Base-by-base conservation (phyloP, 2,888 invertebrate species). In the Eueremaeus valkanovi region DNA sequence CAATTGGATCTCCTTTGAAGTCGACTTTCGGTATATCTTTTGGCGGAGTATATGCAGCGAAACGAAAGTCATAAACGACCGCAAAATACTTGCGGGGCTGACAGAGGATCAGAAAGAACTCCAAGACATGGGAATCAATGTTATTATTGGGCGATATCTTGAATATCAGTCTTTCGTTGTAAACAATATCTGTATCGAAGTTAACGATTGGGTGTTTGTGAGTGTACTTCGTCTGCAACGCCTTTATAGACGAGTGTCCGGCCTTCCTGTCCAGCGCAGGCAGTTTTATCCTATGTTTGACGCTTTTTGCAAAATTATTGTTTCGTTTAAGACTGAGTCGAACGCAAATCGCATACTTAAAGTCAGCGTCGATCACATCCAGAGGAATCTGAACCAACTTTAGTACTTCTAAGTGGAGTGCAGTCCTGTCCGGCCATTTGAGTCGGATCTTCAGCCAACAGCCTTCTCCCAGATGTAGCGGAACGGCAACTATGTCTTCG, bases 361-460 rank as follows among this genome's bases (percentile, higher is more conserved):
- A 73, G 21, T 24, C 61, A 18, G 6, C 16, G 31, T 51, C 61
- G 18, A 55, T 33, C 24, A 55, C 29, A 31, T 58, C 55, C 0
- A 42, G 8, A 2, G 73, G 73, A 13, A 73, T 58, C 3, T 33
- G 21, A 33, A 73, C 24, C 16, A 73, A n/a, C 36, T 58, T 51
- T 13, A 73, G 31, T 18, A 73, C 27, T 40, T 73, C 73, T 9
- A 73, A 21, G 73, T 58, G 55, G 16, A 73, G 31, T 0, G 21
- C 1, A 29, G 29, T 73, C 55, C 73, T 51, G 51, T 73, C 73
- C 21, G 73, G 73, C 73, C 73, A 73, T 42, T 58, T 58, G 73
- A 73, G 6, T 29, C 73, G 16, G 3, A 51, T 2, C 27, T 73
- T 73, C 9, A 73, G 5, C 21, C 55, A 36, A 55, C 73, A 73